phyloP scores from a whole-genome alignment of 1,140 invertebrate genomes.

The Neelides sp. region DNA sequence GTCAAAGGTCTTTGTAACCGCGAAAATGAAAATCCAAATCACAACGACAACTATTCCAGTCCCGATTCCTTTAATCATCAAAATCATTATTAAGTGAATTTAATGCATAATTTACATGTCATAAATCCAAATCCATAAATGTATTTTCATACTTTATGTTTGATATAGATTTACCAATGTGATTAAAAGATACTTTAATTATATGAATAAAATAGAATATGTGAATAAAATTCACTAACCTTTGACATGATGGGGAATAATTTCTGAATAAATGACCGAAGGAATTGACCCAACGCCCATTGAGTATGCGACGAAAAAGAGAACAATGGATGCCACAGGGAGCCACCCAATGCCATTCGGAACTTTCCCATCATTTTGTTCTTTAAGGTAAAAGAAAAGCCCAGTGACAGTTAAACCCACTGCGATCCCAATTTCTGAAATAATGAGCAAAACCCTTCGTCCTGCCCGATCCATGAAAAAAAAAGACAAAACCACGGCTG shows the following conservation, averaged over 20 bases:
- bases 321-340: constrained; percentile 38
- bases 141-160: background rate
- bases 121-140: background rate
- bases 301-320: constrained; percentile 42
- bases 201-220: background rate
- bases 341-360: constrained; percentile 34
- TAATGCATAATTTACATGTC: background rate
- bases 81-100: background rate
- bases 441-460: constrained; percentile 37
- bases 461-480: constrained; percentile 39
- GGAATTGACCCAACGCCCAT: constrained; percentile 47
- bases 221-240: constrained; percentile 10
- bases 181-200: background rate
- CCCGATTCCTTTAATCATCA: constrained; percentile 31
- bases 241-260: constrained; percentile 28
- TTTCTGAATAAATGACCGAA: too few species aligned
- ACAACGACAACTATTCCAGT: constrained; percentile 37
- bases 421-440: constrained; percentile 34
- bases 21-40: constrained; percentile 42
- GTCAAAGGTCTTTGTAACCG: constrained; percentile 41
- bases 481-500: constrained; percentile 39
- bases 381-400: constrained; percentile 31
- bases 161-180: background rate
- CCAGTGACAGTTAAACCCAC: constrained; percentile 28
- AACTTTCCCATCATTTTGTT: constrained; percentile 9